Base-by-base conservation (phyloP, 1,140 invertebrate species). In the Cydia pomonella region DNA sequence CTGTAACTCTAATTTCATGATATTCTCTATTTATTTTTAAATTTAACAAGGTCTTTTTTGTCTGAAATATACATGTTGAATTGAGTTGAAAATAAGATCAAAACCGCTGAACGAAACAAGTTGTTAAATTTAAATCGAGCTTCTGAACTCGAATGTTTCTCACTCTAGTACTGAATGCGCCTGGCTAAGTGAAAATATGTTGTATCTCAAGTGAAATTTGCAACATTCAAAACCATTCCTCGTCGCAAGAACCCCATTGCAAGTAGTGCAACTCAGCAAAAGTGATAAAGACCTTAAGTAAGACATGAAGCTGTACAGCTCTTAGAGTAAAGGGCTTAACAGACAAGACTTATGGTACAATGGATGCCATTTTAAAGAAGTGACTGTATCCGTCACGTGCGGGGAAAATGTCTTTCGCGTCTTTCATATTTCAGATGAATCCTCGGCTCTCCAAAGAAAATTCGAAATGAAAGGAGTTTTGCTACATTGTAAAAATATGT, bases 361-460 rank as follows among this genome's bases (percentile, higher is more conserved):
- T 3, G 23, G 0, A 59, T 21, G 18, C 9, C 9, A 59, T 23
- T 59, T 59, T 59, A 2, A 44, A 12, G 3, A 59, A 21, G 10
- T 23, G 53, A 59, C 9, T 9, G 5, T 59, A 21, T 18, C 21
- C 53, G 53, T 59, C 53, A 59, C 53, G 53, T 59, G 21, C 53
- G 53, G 53, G 0, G 53, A 10, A 59, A 59, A 59, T 7, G 21
- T 21, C 53, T 59, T 59, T 23, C 53, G 23, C 21, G 1, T 59
- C 53, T 23, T 59, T 59, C 53, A 59, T 59, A 23, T 59, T 23
- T 59, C 53, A 59, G 53, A 53, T 53, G 50, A 59, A 59, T 59
- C 53, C 53, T n/a, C n/a, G n/a, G n/a, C 7, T 53, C 21, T 21
- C 53, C 53, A 23, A 59, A 59, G 53, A 59, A 59, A 59, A 59